Evolutionary conservation across 2,797 vertebrate genomes (phyloP), one percentile per base, ranked within the genome.

Genomic region (Parauchenoglanis ngamensis): DNA sequence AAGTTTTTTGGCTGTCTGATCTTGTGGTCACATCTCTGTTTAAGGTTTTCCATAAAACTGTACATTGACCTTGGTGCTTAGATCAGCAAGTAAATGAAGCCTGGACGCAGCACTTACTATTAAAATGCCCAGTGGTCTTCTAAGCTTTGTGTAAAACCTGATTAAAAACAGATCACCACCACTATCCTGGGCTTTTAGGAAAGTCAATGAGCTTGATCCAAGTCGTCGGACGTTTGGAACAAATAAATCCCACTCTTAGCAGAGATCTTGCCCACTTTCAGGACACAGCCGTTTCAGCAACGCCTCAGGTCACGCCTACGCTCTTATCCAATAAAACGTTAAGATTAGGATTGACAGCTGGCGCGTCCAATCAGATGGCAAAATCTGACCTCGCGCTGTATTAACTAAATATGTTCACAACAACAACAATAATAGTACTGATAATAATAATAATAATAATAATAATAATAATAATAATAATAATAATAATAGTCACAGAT

Each of bases 91-190:
- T 68, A 23, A 31, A 68, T 21, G 10, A 67, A 68, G 46, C 25
- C 44, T 31, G 7, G 59, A 31, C 0, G 28, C 7, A 44, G 31
- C 49, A 86, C 85, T 86, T 86, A 86, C 85, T 86, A n/a, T 68
- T 59, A 13, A 28, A 85, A 35, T 56, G 23, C 40, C 10, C 40
- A 35, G 25, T 59, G 65, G n/a, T 70, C 84, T 31, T n/a, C 73
- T 54, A 2, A 15, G 7, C 61, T 85, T 49, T 35, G 44, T 54
- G 61, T 19, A 19, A 57, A 78, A 86, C 35, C 11, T 17, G 68
- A 49, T 83, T 75, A 61, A 75, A 5, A 28, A 56, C 79, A 83
- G 44, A 0, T 76, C 68, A 46, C n/a, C 56, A 54, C 21, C 8
- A 25, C 56, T 75, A 28, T 52, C 52, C 4, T 81, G 56, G 35